Percentiles rank a stretch among this genome's conserved stretches.
These are phyloP conservation scores for Balaeniceps rex DNA, from an alignment of 2,113 vertebrate species.

Conservation along the genomic window DNA sequence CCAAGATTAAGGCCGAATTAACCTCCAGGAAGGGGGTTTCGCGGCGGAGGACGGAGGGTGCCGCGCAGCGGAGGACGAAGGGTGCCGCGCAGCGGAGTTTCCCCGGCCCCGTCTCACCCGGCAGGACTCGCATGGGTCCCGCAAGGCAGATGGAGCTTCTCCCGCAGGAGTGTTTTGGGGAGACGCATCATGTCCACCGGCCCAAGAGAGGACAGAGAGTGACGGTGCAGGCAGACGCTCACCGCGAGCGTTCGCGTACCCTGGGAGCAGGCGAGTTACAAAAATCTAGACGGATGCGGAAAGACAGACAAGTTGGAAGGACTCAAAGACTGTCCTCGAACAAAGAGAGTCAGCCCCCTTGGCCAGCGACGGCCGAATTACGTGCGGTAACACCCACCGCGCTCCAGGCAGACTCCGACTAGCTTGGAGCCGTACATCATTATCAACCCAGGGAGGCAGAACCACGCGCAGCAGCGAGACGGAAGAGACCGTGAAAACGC, in stretches of 20 bases:
- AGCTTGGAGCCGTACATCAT: rapidly evolving
- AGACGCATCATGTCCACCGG: rapidly evolving
- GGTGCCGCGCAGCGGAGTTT: rapidly evolving
- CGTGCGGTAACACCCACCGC: background rate
- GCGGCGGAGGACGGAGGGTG: no score
- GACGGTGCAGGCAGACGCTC: rapidly evolving
- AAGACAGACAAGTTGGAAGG: background rate
- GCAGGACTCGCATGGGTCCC: rapidly evolving
- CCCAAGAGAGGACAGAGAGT: background rate
- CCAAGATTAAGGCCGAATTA: background rate
- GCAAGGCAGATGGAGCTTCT: background rate
- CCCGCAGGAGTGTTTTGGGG: rapidly evolving
- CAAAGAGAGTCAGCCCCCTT: background rate
- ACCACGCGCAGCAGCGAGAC: no score
- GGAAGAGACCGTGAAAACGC: no score
- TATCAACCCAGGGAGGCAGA: no score
- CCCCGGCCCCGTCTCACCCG: background rate
- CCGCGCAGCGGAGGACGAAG: no score
- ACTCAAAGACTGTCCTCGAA: background rate
- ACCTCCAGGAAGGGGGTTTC: background rate
- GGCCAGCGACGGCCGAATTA: background rate
- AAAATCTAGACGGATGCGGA: background rate
- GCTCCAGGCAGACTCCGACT: background rate
- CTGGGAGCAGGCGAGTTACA: rapidly evolving
- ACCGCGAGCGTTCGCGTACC: rapidly evolving